Percentiles rank a stretch among this genome's conserved stretches.
phyloP scores from a whole-genome alignment of 2,888 invertebrate genomes.

The Aphrophora alni region DNA sequence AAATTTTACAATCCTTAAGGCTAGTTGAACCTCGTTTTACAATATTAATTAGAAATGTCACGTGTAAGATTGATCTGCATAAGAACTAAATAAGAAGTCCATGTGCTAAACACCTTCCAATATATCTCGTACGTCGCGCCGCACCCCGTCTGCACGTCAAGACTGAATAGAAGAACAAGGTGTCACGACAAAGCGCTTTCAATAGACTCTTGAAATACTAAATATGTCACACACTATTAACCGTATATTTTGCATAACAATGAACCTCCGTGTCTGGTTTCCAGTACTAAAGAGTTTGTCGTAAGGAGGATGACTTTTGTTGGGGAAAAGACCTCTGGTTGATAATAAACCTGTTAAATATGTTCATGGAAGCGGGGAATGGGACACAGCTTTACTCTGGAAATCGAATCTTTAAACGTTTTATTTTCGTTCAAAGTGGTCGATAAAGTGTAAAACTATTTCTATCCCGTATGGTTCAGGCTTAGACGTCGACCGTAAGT shows the following conservation, averaged over 20 bases:
- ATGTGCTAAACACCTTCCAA: not conserved
- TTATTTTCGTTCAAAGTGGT: not conserved
- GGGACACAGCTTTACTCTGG: not conserved
- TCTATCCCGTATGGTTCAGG: not conserved
- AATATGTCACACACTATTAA: conserved; percentile 2
- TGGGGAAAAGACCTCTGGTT: not conserved
- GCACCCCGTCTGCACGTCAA: not conserved
- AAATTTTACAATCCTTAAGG: too few relatives aligned
- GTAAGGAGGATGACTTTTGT: not conserved
- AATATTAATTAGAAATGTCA: too few relatives aligned
- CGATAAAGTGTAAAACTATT: not conserved
- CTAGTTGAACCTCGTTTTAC: too few relatives aligned
- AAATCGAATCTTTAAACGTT: not conserved
- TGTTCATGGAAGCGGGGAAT: not conserved
- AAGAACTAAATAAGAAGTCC: too few relatives aligned
- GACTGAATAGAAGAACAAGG: not conserved
- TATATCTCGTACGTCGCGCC: not conserved
- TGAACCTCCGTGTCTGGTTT: not conserved
- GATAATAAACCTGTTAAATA: not conserved
- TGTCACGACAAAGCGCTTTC: not conserved
- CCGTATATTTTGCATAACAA: not conserved
- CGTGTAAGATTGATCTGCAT: too few relatives aligned
- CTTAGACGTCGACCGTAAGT: not conserved
- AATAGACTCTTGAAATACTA: conserved; percentile 6
- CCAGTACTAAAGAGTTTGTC: not conserved